These are phyloP conservation scores for Sterrhoptilus dennistouni DNA, from an alignment of 2,113 vertebrate species.

Conservation along the genomic window DNA sequence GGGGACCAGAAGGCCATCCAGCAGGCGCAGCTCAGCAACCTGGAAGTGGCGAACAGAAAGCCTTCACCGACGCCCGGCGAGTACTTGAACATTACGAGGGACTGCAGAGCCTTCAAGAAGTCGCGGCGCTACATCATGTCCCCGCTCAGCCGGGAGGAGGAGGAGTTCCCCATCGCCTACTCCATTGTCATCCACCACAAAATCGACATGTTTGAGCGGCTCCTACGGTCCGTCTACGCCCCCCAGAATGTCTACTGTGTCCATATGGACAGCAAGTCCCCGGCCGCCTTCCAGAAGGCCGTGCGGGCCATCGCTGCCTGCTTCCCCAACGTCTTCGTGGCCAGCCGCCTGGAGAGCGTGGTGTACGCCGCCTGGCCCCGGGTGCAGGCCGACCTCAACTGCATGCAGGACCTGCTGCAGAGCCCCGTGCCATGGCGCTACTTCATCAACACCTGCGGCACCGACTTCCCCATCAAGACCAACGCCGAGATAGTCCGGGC, in stretches of 20 bases:
- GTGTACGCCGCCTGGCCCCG: slow-evolving; percentile 89
- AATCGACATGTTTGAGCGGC: slow-evolving; percentile 90
- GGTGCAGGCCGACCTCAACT: slow-evolving; percentile 93
- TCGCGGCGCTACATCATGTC: slow-evolving; percentile 75
- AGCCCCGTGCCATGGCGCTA: slow-evolving; percentile 83
- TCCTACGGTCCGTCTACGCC: slow-evolving; percentile 82
- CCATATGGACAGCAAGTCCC: slow-evolving; percentile 83
- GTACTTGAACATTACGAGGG: slow-evolving; percentile 79
- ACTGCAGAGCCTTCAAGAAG: slow-evolving; percentile 77
- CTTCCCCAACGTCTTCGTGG: slow-evolving; percentile 89
- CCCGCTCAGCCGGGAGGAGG: slow-evolving; percentile 83
- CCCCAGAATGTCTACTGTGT: slow-evolving; percentile 94
- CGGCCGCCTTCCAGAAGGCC: slow-evolving; percentile 71
- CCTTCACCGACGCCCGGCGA: slow-evolving; percentile 23
- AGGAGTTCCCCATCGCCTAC: slow-evolving; percentile 85
- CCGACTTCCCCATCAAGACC: slow-evolving; percentile 93
- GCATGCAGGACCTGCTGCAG: slow-evolving; percentile 85
- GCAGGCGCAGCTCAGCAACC: slow-evolving; percentile 11
- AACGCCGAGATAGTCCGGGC: slow-evolving; percentile 82
- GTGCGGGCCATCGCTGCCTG: slow-evolving; percentile 81
- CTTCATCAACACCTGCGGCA: slow-evolving; percentile 89
- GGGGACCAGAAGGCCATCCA: slow-evolving; percentile 66
- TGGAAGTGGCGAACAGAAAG: slow-evolving; percentile 52
- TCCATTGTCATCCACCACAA: slow-evolving; percentile 92
- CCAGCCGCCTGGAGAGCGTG: slow-evolving; percentile 79